Evolutionary conservation across 2,797 vertebrate genomes (phyloP).

Genomic region (Liparis tanakae): DNA sequence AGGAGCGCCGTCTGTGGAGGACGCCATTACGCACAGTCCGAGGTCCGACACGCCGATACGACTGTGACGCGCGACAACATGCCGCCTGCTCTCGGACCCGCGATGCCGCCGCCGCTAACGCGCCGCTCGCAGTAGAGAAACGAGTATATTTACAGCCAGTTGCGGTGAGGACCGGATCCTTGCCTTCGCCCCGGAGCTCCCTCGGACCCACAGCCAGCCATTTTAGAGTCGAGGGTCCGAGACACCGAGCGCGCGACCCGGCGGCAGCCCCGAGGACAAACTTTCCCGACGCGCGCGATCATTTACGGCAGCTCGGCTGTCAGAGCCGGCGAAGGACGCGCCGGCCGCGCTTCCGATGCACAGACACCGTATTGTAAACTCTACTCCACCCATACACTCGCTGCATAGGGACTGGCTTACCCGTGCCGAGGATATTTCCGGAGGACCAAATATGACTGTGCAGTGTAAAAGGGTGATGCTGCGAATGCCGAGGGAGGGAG

Average conservation of each 20-base stretch:
- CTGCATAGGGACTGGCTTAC: conserved; percentile 86
- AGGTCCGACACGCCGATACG: conserved; percentile 77
- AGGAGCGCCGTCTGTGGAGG: conserved; percentile 66
- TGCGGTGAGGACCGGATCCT: conserved; percentile 42
- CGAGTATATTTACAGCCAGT: conserved; percentile 42
- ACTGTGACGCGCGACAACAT: conserved; percentile 41
- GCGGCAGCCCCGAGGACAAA: conserved; percentile 65
- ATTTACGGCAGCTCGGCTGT: conserved; percentile 32
- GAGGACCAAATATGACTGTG: conserved; percentile 90
- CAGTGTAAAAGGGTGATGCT: conserved; percentile 83
- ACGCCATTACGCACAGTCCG: conserved; percentile 86
- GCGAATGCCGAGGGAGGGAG: conserved; percentile 79
- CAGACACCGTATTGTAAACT: conserved; percentile 81
- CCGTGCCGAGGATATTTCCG: conserved; percentile 87
- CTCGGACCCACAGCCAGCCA: conserved; percentile 88
- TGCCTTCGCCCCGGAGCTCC: conserved; percentile 44
- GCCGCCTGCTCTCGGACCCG: conserved; percentile 80
- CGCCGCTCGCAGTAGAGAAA: conserved; percentile 30
- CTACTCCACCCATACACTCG: conserved; percentile 82
- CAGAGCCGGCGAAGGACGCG: conserved; percentile 54
- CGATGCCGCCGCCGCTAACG: conserved; percentile 51
- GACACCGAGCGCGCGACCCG: conserved; percentile 69
- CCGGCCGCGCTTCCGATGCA: conserved; percentile 61
- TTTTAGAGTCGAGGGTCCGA: conserved; percentile 88
- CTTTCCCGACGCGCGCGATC: conserved; percentile 71